Conservation (phyloP, 1,140 invertebrate genomes). For the Babylonia areolata region DNA sequence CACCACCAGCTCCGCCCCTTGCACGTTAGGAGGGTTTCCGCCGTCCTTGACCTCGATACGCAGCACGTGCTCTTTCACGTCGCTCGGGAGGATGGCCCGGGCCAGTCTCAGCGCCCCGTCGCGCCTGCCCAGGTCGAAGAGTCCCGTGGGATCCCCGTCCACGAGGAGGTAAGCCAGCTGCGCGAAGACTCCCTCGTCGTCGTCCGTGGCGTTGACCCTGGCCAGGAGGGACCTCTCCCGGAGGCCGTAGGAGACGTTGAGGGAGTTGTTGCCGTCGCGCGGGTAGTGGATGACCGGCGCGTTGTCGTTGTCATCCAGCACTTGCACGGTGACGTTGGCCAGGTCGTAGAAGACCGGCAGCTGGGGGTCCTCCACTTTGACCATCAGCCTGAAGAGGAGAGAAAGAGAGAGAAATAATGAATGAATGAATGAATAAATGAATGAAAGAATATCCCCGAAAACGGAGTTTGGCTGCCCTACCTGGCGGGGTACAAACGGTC, state of each 20-base stretch:
- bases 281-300: constrained; percentile 65
- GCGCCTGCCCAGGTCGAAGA: constrained; percentile 60
- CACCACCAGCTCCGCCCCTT: constrained; percentile 32
- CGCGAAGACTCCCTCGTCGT: constrained; percentile 50
- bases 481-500: too few relatives aligned
- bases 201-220: constrained; percentile 58
- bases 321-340: constrained; percentile 61
- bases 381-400: constrained; percentile 50
- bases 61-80: constrained; percentile 57
- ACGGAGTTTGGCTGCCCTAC: too few relatives aligned
- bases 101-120: constrained; percentile 60
- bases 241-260: constrained; percentile 52
- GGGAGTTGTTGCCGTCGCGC: constrained; percentile 57
- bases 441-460: too few relatives aligned
- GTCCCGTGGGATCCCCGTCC: constrained; percentile 53
- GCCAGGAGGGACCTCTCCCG: constrained; percentile 50
- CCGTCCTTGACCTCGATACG: constrained; percentile 60
- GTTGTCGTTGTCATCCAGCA: constrained; percentile 73
- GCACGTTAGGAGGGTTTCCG: constrained; percentile 44
- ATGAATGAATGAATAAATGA: too few relatives aligned
- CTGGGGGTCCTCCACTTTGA: constrained; percentile 55
- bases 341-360: constrained; percentile 42
- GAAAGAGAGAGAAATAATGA: too few relatives aligned
- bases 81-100: constrained; percentile 47
- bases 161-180: constrained; percentile 42